A percentile compares a stretch with the other conserved stretches of the same genome.
Evolutionary conservation across 2,888 invertebrate genomes (phyloP).

Genomic region (Spodoptera picta): DNA sequence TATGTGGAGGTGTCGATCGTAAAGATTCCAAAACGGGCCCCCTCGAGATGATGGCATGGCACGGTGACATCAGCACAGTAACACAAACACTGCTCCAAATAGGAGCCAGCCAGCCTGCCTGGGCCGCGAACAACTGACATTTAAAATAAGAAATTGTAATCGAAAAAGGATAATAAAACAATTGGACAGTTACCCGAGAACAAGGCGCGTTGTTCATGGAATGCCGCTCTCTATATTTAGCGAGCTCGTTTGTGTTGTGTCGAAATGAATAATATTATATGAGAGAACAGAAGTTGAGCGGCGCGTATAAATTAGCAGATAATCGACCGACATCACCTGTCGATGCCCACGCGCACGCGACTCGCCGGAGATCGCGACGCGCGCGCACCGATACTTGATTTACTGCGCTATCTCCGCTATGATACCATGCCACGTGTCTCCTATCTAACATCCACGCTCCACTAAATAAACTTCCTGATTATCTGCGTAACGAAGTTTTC

Average conservation of each 20-base stretch:
- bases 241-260: constrained; percentile 81
- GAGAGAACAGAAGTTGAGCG: constrained; percentile 82
- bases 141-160: constrained; percentile 76
- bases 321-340: constrained; percentile 82
- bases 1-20: constrained; percentile 86
- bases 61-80: constrained; percentile 81
- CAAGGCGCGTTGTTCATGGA: constrained; percentile 75
- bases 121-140: constrained; percentile 67
- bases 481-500: constrained; percentile 71
- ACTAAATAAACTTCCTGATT: constrained; percentile 74
- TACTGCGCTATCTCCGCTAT: constrained; percentile 68
- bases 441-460: constrained; percentile 63
- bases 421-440: constrained; percentile 69
- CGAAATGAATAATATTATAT: constrained; percentile 82
- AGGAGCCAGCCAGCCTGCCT: constrained; percentile 62
- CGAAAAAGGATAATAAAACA: constrained; percentile 79
- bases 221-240: constrained; percentile 84
- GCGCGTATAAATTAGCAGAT: constrained; percentile 85
- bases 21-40: constrained; percentile 83
- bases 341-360: constrained; percentile 76
- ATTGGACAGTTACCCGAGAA: constrained; percentile 74
- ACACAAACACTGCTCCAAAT: constrained; percentile 73
- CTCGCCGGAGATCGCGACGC: constrained; percentile 44
- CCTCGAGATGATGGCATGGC: constrained; percentile 74
- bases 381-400: constrained; percentile 63